Evolutionary conservation across 2,797 vertebrate species (phyloP).

Genomic region (Apodemus agrarius): DNA sequence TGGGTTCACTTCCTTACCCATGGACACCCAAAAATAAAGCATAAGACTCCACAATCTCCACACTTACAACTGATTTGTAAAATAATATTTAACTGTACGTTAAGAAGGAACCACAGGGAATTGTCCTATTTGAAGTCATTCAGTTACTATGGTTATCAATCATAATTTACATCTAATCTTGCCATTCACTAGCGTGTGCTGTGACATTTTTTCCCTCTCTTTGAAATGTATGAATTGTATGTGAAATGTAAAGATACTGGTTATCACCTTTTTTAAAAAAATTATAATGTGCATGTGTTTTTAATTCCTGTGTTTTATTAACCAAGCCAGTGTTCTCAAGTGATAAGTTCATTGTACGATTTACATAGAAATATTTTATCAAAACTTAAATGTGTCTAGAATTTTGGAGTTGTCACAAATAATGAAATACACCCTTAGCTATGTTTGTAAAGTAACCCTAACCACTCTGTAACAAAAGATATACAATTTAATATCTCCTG

Average conservation of each 20-base stretch:
- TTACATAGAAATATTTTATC: constrained; percentile 27
- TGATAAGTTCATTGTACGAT: constrained; percentile 30
- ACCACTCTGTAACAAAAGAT: not conserved
- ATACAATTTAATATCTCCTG: not conserved
- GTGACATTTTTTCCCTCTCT: not conserved
- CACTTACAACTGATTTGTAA: constrained; percentile 68
- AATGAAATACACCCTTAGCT: not conserved
- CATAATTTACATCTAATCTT: constrained; percentile 25
- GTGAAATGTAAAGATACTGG: constrained; percentile 48
- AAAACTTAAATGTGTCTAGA: constrained; percentile 33
- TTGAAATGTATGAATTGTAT: constrained; percentile 53
- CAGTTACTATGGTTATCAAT: not conserved
- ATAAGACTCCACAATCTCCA: constrained; percentile 54
- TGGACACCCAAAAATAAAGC: constrained; percentile 54
- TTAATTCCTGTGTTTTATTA: constrained; percentile 57
- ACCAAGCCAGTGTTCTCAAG: not conserved
- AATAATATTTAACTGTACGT: constrained; percentile 76
- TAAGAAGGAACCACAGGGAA: constrained; percentile 34
- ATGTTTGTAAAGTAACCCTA: constrained; percentile 6
- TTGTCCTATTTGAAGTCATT: constrained; percentile 18
- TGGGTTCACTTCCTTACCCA: constrained; percentile 72
- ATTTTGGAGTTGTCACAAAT: constrained; percentile 40
- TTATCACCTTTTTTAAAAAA: constrained; percentile 18
- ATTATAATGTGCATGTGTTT: constrained; percentile 16
- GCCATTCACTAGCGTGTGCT: not conserved